Evolutionary conservation across 2,888 invertebrate species (phyloP), one percentile per base, ranked within the genome.

Genomic region (Fragum fragum): DNA sequence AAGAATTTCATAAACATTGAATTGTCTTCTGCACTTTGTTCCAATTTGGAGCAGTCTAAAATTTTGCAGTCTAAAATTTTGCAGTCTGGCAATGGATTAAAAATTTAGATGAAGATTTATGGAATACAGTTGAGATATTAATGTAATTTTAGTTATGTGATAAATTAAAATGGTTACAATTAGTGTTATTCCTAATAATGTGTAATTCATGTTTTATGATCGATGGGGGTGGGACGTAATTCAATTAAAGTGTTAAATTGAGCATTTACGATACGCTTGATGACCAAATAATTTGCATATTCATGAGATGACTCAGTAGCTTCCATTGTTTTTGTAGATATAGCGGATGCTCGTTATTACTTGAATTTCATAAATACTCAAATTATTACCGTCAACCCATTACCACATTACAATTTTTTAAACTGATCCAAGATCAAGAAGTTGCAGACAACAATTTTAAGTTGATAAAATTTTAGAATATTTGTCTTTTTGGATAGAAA

Each of bases 331-430:
- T 47, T 5, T 47, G n/a, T 47, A 47, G 47, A 47, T 47, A 47
- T 5, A 47, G n/a, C 47, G 47, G 47, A 47, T 47, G 47, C 47
- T 47, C 47, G 14, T 47, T 47, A 47, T 47, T 47, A 47, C 47
- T 47, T n/a, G n/a, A 47, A 47, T 47, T 47, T 47, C 47, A 47
- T 47, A 14, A 47, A 47, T 47, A 47, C 47, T 47, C 47, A 47
- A 18, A 16, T 18, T 47, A 18, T 47, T 47, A 36, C 32, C 9
- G 32, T 36, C 32, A 6, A 36, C 9, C 32, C n/a, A n/a, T n/a
- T n/a, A n/a, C n/a, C n/a, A n/a, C n/a, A n/a, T n/a, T n/a, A n/a
- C n/a, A n/a, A n/a, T n/a, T n/a, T n/a, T n/a, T n/a, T n/a, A n/a
- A n/a, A n/a, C n/a, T n/a, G n/a, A n/a, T n/a, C n/a, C n/a, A n/a